Evolutionary conservation across 23 tunicate genomes (phyloP).

Genomic region (Clavelina lepadiformis): DNA sequence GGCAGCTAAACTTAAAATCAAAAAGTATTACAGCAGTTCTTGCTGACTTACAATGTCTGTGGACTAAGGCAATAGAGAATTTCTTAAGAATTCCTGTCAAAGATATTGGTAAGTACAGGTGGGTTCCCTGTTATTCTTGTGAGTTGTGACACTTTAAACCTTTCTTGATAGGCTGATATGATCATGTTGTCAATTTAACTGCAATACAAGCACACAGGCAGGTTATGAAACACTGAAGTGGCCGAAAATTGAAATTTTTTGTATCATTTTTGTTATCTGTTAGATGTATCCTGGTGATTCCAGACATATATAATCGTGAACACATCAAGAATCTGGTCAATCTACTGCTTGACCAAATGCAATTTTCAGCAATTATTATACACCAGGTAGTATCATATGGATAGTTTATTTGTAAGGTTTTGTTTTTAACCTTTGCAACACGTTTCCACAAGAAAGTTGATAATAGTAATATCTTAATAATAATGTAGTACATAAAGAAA

Average conservation of each 20-base stretch:
- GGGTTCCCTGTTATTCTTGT: neutral
- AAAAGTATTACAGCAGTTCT: constrained; percentile 55
- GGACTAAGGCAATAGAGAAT: constrained; percentile 60
- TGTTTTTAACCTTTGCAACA: too few species aligned
- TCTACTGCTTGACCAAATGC: constrained; percentile 33
- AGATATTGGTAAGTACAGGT: constrained; percentile 51
- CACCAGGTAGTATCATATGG: constrained; percentile 44
- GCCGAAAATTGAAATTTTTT: too few species aligned
- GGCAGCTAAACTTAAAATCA: constrained; percentile 41
- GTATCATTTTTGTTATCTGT: too few species aligned
- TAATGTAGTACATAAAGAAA: too few species aligned
- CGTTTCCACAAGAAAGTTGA: too few species aligned
- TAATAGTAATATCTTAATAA: too few species aligned
- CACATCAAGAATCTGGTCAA: constrained; percentile 51
- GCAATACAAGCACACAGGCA: too few species aligned
- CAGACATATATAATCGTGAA: constrained; percentile 52
- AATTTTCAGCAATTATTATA: constrained; percentile 41
- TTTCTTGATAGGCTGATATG: too few species aligned
- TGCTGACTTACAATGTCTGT: constrained; percentile 43
- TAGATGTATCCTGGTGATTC: constrained; percentile 61
- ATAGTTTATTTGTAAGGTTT: neutral
- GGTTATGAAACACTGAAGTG: too few species aligned
- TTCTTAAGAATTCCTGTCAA: constrained; percentile 35
- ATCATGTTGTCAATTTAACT: too few species aligned
- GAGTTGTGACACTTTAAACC: too few species aligned